Percentiles rank a stretch among this genome's conserved stretches.
These are phyloP conservation scores for Panopea generosa DNA, from an alignment of 2,888 invertebrate species.

Conservation along the genomic window DNA sequence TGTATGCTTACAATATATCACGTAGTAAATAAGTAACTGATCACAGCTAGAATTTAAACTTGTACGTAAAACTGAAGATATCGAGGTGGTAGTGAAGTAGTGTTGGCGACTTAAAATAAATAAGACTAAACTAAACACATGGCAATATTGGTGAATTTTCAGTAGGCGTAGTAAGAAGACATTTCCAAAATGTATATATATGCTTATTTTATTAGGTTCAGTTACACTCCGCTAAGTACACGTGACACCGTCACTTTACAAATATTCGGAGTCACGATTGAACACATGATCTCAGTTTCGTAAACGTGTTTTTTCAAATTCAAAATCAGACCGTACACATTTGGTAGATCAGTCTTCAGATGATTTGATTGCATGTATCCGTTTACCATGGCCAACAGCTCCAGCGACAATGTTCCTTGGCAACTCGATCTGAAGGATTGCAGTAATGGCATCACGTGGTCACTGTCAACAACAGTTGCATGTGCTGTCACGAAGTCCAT, in stretches of 20 bases:
- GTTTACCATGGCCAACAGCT: slow-evolving; percentile 36
- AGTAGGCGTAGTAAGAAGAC: too few relatives aligned
- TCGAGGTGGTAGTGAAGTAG: too few relatives aligned
- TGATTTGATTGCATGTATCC: slow-evolving; percentile 35
- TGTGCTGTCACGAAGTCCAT: slow-evolving; percentile 49
- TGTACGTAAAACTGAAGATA: too few relatives aligned
- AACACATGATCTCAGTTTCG: slow-evolving; percentile 32
- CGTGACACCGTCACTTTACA: slow-evolving; percentile 43
- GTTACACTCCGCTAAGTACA: slow-evolving; percentile 43
- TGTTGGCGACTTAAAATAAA: too few relatives aligned
- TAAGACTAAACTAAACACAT: too few relatives aligned
- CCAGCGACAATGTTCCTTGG: slow-evolving; percentile 30
- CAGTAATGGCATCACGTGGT: slow-evolving; percentile 22
- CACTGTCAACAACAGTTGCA: neutral
- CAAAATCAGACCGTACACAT: slow-evolving; percentile 44
- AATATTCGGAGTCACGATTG: slow-evolving; percentile 32
- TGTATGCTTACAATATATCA: neutral
- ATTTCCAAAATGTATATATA: too few relatives aligned
- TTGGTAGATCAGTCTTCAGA: slow-evolving; percentile 20
- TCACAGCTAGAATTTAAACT: neutral
- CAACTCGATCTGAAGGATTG: slow-evolving; percentile 25
- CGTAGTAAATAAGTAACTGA: neutral
- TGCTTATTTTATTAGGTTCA: too few relatives aligned
- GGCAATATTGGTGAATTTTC: too few relatives aligned
- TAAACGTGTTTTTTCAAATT: slow-evolving; percentile 23